Base-by-base conservation (phyloP, 2,113 vertebrate species). In the Pachycephala philippinensis region DNA sequence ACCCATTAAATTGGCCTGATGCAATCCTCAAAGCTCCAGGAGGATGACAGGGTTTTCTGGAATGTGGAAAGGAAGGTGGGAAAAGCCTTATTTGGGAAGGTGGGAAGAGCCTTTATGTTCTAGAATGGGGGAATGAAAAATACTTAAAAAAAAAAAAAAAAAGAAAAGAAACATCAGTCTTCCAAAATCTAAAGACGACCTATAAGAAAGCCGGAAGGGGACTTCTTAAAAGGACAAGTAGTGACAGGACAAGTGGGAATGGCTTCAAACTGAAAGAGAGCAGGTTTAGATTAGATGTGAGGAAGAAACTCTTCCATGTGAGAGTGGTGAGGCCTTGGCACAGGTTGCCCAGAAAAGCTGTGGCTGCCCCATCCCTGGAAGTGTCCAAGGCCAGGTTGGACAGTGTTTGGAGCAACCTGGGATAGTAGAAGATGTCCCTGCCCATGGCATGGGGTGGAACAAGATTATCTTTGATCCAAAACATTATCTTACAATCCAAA, bases 361-460 rank as follows among this genome's bases (percentile, higher is more conserved):
- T 21, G 13, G 10, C 10, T 66, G 33, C 15, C 10, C 28, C 60
- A 52, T 39, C 37, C 28, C 44, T 66, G 23, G 37, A 21, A 66
- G 44, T 21, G 27, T 21, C 4, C 60, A 24, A 75, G 53, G 23
- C 15, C 52, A 52, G 10, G 13, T 0, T 59, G 23, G 22, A 39
- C 0, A 0, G 8, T 12, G 10, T 1, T 53, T 52, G 37, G 28
- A 45, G 33, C 10, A 66, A 6, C 15, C 45, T 81, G 60, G 19
- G 5, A 1, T 3, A 30, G 23, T 30, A 28, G 23, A 26, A 66
- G 19, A 5, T 24, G 15, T 74, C 37, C 23, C 37, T 66, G 59
- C 28, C 4, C 27, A 59, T 1, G 1, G 27, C 33, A 39, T 33
- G 2, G 11, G 6, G 2, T 24, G 9, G 37, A n/a, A 39, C 2